A percentile compares a stretch with the other conserved stretches of the same genome.
These are phyloP conservation scores for Protobothrops mucrosquamatus DNA, from an alignment of 2,113 vertebrate genomes.

Conservation along the genomic window DNA sequence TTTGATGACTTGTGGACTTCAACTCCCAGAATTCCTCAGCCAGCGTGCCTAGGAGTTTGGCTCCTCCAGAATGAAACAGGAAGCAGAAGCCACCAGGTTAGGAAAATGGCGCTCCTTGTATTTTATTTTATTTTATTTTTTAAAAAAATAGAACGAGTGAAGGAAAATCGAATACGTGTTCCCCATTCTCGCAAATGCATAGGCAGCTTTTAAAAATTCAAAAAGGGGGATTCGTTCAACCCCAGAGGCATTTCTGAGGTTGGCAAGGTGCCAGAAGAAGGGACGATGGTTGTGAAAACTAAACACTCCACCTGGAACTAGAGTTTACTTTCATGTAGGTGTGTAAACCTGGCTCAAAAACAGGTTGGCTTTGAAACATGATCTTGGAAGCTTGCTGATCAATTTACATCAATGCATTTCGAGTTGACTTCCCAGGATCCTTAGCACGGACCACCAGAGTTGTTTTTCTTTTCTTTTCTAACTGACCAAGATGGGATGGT, in stretches of 20 bases:
- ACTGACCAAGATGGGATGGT: no score
- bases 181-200: not conserved
- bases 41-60: not conserved
- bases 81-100: fast-evolving
- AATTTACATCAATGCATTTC: not conserved
- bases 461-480: no score
- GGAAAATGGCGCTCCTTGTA: no score
- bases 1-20: no score
- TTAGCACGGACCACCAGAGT: not conserved
- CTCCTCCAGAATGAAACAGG: not conserved
- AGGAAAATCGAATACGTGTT: no score
- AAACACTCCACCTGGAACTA: not conserved
- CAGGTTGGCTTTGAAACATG: not conserved
- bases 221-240: no score
- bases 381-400: not conserved
- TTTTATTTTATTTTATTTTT: no score
- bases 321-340: not conserved
- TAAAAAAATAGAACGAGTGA: no score
- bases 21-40: no score
- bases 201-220: not conserved
- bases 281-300: not conserved
- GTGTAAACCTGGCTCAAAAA: not conserved
- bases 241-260: not conserved
- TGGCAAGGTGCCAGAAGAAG: not conserved
- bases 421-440: not conserved